Conservation (phyloP, 2,888 invertebrate species). For the Spisula solida region DNA sequence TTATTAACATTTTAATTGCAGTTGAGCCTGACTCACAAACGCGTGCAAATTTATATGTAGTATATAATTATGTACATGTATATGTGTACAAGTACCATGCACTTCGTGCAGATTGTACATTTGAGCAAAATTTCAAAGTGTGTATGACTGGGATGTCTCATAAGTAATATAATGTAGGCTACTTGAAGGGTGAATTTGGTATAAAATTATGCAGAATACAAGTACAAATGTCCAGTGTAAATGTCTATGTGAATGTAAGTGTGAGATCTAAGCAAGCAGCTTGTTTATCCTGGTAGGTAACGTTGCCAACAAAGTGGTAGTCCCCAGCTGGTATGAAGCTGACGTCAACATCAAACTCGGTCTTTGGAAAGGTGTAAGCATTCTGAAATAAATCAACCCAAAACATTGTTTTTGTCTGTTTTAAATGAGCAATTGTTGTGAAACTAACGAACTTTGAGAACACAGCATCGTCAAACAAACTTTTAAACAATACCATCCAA, state of each 20-base stretch:
- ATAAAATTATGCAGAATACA: too few species aligned
- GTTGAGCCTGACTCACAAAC: too few species aligned
- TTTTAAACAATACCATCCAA: too few species aligned
- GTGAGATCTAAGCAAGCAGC: constrained; percentile 67
- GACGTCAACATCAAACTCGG: constrained; percentile 67
- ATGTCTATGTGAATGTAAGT: constrained; percentile 48
- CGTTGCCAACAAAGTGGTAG: constrained; percentile 60
- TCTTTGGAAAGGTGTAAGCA: constrained; percentile 62
- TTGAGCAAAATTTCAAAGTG: neutral
- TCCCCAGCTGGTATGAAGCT: constrained; percentile 67
- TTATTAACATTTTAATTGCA: too few species aligned
- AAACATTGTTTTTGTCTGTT: neutral
- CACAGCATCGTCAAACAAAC: too few species aligned
- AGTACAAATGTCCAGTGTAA: too few species aligned
- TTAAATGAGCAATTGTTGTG: too few species aligned
- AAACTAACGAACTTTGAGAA: too few species aligned
- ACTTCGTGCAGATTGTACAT: neutral
- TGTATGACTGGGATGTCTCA: neutral
- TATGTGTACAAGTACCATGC: neutral
- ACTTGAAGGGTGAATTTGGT: too few species aligned
- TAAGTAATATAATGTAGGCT: neutral
- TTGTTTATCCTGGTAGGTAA: constrained; percentile 48
- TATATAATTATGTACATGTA: too few species aligned
- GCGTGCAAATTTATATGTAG: too few species aligned
- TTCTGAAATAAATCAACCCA: constrained; percentile 37